A percentile compares a stretch with the other conserved stretches of the same genome.
phyloP scores from a whole-genome alignment of 1,140 invertebrate species.

The Augochlora pura region DNA sequence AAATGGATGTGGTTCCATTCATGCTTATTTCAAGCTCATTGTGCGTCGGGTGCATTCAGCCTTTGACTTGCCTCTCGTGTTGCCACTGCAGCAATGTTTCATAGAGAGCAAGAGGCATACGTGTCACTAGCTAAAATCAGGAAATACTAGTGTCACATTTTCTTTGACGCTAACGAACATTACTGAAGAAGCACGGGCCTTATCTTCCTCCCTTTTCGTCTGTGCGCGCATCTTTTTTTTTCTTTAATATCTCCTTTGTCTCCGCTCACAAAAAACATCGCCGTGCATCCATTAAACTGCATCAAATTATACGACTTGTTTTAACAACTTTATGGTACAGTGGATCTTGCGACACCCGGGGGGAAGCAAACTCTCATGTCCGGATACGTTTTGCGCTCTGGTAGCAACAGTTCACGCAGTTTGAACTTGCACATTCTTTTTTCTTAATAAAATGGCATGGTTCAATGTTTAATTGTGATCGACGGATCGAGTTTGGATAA shows the following conservation, averaged over 20 bases:
- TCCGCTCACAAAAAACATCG: no score
- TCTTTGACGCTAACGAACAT: constrained; percentile 61
- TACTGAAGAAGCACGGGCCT: constrained; percentile 42
- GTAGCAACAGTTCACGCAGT: no score
- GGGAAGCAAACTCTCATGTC: no score
- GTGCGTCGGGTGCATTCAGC: constrained; percentile 72
- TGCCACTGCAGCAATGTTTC: constrained; percentile 58
- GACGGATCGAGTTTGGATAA: no score
- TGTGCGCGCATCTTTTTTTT: not conserved
- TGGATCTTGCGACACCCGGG: no score
- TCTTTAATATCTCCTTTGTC: not conserved
- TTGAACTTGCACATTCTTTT: no score
- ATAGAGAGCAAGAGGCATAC: constrained; percentile 48
- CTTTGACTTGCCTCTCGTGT: constrained; percentile 72
- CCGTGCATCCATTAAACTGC: no score
- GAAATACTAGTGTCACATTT: constrained; percentile 72
- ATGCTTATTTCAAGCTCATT: constrained; percentile 78
- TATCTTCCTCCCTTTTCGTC: constrained; percentile 8
- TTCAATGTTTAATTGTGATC: no score
- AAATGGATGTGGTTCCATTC: constrained; percentile 72
- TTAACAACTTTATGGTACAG: no score
- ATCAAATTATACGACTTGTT: no score
- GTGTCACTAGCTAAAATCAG: constrained; percentile 67
- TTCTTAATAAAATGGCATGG: no score
- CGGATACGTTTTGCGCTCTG: no score